These are phyloP conservation scores for Denticeps clupeoides DNA, from an alignment of 2,797 vertebrate species.

Conservation along the genomic window DNA sequence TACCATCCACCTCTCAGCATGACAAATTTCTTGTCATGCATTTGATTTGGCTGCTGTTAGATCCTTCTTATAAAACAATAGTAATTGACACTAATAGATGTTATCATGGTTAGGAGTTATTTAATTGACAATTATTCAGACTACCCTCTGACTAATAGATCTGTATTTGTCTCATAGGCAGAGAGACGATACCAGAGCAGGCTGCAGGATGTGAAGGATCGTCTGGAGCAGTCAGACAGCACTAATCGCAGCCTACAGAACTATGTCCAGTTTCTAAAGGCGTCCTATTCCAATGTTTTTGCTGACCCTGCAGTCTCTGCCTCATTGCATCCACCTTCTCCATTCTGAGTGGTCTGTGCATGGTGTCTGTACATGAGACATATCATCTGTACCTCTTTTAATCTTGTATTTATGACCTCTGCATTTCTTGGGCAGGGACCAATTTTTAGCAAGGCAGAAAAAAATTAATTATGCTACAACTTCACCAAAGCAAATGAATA, in stretches of 20 bases:
- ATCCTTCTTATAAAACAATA: neutral
- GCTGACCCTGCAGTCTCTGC: slow-evolving; percentile 62
- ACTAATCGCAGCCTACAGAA: slow-evolving; percentile 90
- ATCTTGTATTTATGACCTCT: too few species aligned
- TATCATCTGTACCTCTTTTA: too few species aligned
- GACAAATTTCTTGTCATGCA: too few species aligned
- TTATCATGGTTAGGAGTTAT: too few species aligned
- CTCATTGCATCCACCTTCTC: slow-evolving; percentile 47
- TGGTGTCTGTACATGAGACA: too few species aligned
- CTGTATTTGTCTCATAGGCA: slow-evolving; percentile 42
- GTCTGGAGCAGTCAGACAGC: slow-evolving; percentile 83
- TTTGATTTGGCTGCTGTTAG: too few species aligned
- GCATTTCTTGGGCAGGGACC: too few species aligned
- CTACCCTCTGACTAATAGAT: neutral
- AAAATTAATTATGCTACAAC: too few species aligned
- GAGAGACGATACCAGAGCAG: slow-evolving; percentile 71
- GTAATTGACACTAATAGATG: too few species aligned
- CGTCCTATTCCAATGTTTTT: slow-evolving; percentile 81
- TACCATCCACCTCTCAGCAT: too few species aligned
- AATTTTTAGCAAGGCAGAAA: too few species aligned
- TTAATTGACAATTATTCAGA: neutral
- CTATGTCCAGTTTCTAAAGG: slow-evolving; percentile 90
- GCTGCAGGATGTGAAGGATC: slow-evolving; percentile 79
- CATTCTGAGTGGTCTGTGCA: slow-evolving; percentile 33
- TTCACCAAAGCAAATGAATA: too few species aligned